These are phyloP conservation scores for Thalassarche chlororhynchos DNA, from an alignment of 2,113 vertebrate species.

Conservation along the genomic window DNA sequence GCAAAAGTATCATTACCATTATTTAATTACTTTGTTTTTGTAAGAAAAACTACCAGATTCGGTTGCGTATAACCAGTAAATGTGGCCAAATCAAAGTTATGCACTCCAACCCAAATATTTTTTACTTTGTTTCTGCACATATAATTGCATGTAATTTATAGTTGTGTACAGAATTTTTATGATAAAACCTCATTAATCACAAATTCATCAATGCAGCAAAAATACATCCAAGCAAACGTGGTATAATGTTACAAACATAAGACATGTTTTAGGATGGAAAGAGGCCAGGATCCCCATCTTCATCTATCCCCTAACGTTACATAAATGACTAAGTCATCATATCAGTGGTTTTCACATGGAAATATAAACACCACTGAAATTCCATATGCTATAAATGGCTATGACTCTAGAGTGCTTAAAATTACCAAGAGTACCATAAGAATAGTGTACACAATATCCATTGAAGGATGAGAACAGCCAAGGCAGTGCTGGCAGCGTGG, in stretches of 20 bases:
- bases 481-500: neutral
- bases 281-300: constrained; percentile 57
- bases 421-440: neutral
- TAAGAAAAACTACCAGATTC: constrained; percentile 61
- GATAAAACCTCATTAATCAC: constrained; percentile 72
- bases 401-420: neutral
- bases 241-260: constrained; percentile 53
- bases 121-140: constrained; percentile 67
- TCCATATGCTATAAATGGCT: neutral
- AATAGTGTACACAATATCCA: neutral
- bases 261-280: constrained; percentile 51
- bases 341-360: constrained; percentile 33
- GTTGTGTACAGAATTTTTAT: constrained; percentile 68
- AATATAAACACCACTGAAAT: constrained; percentile 49
- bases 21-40: constrained; percentile 67
- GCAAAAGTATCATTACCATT: constrained; percentile 47
- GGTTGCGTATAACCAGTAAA: constrained; percentile 48
- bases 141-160: constrained; percentile 79
- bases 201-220: constrained; percentile 69
- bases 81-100: constrained; percentile 68
- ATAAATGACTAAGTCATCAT: constrained; percentile 62
- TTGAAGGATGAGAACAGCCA: neutral
- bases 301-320: constrained; percentile 50
- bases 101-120: constrained; percentile 76
- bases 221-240: constrained; percentile 27